Percentiles rank a stretch among this genome's conserved stretches.
phyloP scores from a whole-genome alignment of 2,888 invertebrate species.

The Drosophila maculinotata region DNA sequence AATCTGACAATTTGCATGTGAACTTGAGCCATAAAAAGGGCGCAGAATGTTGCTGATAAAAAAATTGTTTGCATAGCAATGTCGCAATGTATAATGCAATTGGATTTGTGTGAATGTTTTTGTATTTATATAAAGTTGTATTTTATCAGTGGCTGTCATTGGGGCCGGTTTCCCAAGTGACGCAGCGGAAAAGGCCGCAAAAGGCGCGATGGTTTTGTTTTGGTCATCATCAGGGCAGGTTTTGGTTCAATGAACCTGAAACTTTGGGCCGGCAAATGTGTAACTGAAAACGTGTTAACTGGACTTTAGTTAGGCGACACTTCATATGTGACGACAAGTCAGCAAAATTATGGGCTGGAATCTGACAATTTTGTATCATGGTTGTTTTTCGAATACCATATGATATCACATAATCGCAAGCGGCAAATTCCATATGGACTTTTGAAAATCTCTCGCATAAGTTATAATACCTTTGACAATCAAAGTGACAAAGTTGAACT shows the following conservation, averaged over 20 bases:
- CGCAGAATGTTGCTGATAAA: slow-evolving; percentile 43
- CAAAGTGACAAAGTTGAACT: slow-evolving; percentile 46
- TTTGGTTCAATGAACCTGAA: slow-evolving; percentile 63
- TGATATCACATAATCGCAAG: slow-evolving; percentile 36
- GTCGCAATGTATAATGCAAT: slow-evolving; percentile 20
- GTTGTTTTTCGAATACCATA: slow-evolving; percentile 4
- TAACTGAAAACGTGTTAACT: slow-evolving; percentile 56
- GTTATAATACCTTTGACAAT: slow-evolving; percentile 33
- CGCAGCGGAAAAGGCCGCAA: slow-evolving; percentile 51
- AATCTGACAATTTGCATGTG: slow-evolving; percentile 42
- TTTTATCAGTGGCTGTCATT: slow-evolving; percentile 34
- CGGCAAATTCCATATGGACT: slow-evolving; percentile 24
- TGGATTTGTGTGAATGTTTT: slow-evolving; percentile 5
- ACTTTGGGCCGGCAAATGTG: slow-evolving; percentile 26
- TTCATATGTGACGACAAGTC: slow-evolving; percentile 48
- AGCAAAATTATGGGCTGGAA: slow-evolving; percentile 36
- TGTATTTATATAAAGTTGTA: slow-evolving; percentile 30
- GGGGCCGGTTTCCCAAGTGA: slow-evolving; percentile 63
- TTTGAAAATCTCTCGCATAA: slow-evolving; percentile 38
- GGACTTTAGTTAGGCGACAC: slow-evolving; percentile 25
- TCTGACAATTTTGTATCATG: not conserved
- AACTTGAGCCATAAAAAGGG: slow-evolving; percentile 48
- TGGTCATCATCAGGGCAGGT: slow-evolving; percentile 58
- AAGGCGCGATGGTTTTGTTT: slow-evolving; percentile 52
- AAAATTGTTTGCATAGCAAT: slow-evolving; percentile 36